Evolutionary conservation across 2,888 invertebrate genomes (phyloP).

Genomic region (Antitype chi): DNA sequence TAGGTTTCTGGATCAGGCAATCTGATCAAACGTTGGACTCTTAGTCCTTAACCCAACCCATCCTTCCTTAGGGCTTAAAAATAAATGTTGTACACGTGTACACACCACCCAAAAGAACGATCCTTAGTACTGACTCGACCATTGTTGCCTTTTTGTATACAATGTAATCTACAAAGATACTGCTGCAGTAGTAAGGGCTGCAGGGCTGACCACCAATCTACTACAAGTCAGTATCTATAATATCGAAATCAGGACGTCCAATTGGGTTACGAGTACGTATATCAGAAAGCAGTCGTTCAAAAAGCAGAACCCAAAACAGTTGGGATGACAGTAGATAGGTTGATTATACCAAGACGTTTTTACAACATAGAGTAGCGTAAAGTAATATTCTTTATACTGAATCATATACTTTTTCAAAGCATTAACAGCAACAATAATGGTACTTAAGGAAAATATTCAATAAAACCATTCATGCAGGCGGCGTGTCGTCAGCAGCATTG

Average conservation of each 20-base stretch:
- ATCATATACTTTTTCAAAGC: neutral
- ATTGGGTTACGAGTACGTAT: too few relatives aligned
- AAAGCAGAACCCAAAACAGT: neutral
- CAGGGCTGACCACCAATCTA: neutral
- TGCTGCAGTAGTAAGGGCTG: too few relatives aligned
- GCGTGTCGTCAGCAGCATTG: conserved; percentile 54
- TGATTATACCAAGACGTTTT: neutral
- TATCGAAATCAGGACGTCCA: neutral
- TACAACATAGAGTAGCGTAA: neutral
- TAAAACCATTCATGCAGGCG: conserved; percentile 10
- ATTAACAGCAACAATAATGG: neutral
- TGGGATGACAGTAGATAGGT: too few relatives aligned
- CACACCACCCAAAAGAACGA: too few relatives aligned
- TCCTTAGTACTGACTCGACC: too few relatives aligned
- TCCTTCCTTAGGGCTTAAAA: neutral
- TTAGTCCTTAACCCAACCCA: neutral
- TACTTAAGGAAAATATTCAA: conserved; percentile 48
- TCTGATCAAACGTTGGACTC: neutral
- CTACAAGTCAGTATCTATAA: neutral
- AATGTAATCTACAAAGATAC: neutral
- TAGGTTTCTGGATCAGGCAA: neutral
- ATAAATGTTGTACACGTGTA: neutral
- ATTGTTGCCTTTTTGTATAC: neutral
- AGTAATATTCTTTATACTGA: neutral
- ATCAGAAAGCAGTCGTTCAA: too few relatives aligned